Evolutionary conservation across 2,113 vertebrate genomes (phyloP).

Genomic region (Climacteris rufus): DNA sequence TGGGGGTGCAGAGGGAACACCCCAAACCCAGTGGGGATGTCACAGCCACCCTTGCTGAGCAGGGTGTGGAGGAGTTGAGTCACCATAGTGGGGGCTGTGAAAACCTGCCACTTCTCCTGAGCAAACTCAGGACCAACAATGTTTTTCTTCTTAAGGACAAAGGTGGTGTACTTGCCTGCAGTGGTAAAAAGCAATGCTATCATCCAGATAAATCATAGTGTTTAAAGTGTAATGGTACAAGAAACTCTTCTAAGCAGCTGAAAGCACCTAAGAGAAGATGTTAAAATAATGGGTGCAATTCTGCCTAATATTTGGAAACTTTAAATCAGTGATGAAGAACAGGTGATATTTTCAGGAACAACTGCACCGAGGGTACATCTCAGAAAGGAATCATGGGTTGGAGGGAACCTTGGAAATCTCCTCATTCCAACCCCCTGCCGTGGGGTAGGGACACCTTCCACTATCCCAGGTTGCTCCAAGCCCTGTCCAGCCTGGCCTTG

Average conservation of each 20-base stretch:
- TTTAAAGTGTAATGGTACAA: background rate
- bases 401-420: background rate
- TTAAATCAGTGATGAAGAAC: background rate
- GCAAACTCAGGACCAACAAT: background rate
- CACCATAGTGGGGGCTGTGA: background rate
- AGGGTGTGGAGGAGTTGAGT: background rate
- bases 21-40: accelerated
- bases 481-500: accelerated
- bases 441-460: background rate
- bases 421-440: background rate
- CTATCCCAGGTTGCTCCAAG: accelerated
- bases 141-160: background rate
- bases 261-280: background rate
- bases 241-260: background rate
- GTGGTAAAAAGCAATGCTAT: background rate
- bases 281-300: background rate
- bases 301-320: background rate
- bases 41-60: accelerated
- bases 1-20: background rate
- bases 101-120: background rate
- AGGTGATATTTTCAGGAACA: background rate
- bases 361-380: accelerated
- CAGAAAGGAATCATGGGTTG: background rate
- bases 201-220: background rate
- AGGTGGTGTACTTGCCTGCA: background rate